phyloP scores from a whole-genome alignment of 2,113 vertebrate species.

The Heloderma charlesbogerti region DNA sequence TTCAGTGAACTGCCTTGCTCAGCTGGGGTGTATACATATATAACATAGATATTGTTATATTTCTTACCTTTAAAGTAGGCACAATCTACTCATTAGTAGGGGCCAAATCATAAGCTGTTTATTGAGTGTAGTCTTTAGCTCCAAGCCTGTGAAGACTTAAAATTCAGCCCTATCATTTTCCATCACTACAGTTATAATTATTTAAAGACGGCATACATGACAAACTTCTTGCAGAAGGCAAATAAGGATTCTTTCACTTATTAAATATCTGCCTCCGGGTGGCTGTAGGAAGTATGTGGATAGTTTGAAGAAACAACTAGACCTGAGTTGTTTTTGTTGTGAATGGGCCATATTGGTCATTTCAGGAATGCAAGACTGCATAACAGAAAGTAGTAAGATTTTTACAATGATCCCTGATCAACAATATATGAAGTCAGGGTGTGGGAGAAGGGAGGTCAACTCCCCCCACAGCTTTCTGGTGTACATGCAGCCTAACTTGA shows the following conservation, averaged over 20 bases:
- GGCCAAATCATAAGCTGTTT: no score
- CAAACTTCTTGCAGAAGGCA: neutral
- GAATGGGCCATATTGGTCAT: fast-evolving
- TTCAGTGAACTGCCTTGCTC: neutral
- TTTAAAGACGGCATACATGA: neutral
- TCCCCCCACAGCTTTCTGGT: no score
- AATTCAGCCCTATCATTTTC: no score
- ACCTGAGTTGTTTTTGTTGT: neutral
- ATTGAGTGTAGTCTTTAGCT: no score
- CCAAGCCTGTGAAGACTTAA: no score
- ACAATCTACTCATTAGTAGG: no score
- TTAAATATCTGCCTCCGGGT: fast-evolving
- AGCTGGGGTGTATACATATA: no score
- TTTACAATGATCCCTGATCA: neutral
- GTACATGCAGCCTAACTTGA: neutral
- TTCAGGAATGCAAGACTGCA: neutral
- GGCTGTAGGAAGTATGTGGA: neutral
- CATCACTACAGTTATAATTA: neutral
- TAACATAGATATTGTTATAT: no score
- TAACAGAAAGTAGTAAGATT: neutral
- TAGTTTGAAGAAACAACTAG: neutral
- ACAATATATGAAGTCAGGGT: neutral
- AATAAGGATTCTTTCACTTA: neutral
- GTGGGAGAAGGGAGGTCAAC: neutral
- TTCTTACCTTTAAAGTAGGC: no score